These are phyloP conservation scores for Pongo abelii DNA, from an alignment of 2,113 vertebrate species.

Conservation along the genomic window DNA sequence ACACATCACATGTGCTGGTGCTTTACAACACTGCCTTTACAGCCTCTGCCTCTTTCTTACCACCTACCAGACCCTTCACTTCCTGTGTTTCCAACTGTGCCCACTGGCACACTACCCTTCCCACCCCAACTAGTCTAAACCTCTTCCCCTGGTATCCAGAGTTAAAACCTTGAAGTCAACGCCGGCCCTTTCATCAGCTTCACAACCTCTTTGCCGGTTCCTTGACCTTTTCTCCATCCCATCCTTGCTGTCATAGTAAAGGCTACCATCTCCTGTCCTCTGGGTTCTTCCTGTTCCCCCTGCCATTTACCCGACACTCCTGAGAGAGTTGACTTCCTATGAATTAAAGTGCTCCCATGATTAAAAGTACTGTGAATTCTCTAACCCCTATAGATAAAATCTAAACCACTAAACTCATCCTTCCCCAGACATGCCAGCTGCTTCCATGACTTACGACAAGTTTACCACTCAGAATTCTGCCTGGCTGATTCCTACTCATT, in stretches of 20 bases:
- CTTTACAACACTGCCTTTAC: background rate
- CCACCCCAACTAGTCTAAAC: background rate
- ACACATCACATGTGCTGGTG: accelerated
- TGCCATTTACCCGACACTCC: background rate
- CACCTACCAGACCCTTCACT: background rate
- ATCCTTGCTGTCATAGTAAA: background rate
- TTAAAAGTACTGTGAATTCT: background rate
- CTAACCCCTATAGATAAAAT: background rate
- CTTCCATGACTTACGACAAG: background rate
- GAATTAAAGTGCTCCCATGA: background rate
- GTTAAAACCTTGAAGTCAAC: background rate
- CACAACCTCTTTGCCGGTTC: background rate
- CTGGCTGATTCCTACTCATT: background rate
- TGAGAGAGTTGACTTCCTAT: background rate
- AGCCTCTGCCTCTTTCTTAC: background rate
- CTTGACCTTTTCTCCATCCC: background rate
- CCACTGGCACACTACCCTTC: too few species aligned
- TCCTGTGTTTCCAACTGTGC: background rate
- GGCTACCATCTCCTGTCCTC: background rate
- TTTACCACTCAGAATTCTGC: background rate
- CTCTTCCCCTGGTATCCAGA: background rate
- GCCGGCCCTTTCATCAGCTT: background rate
- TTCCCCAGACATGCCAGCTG: background rate
- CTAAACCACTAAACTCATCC: background rate
- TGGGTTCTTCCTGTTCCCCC: background rate